phyloP scores from a whole-genome alignment of 2,888 invertebrate species.

The Thereva unica region DNA sequence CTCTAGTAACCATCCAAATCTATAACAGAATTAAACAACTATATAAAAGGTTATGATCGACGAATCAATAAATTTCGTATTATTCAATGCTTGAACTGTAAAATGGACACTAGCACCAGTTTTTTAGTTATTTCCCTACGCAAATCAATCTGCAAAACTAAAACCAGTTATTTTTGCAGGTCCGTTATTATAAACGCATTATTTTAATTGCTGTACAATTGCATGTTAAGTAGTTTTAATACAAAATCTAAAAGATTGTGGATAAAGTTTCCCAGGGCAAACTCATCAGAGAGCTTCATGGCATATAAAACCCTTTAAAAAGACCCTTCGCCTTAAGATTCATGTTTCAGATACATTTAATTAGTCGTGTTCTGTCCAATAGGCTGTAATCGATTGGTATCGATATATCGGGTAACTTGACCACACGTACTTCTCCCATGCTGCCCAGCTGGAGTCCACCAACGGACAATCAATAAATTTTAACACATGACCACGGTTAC shows the following conservation, averaged over 20 bases:
- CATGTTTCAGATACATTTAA: slow-evolving; percentile 46
- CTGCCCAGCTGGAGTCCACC: slow-evolving; percentile 55
- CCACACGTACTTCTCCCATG: slow-evolving; percentile 58
- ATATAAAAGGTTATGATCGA: too few species aligned
- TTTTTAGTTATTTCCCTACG: too few species aligned
- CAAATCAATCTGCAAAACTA: too few species aligned
- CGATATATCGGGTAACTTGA: slow-evolving; percentile 46
- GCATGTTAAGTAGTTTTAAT: slow-evolving; percentile 31
- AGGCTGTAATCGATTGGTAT: slow-evolving; percentile 34
- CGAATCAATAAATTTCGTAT: too few species aligned
- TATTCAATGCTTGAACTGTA: too few species aligned
- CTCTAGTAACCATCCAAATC: too few species aligned
- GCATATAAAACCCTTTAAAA: slow-evolving; percentile 3
- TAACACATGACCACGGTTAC: slow-evolving; percentile 55
- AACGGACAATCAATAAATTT: slow-evolving; percentile 58
- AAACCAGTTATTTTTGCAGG: too few species aligned
- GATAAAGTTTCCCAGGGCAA: slow-evolving; percentile 20
- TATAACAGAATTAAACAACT: too few species aligned
- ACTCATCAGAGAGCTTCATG: slow-evolving; percentile 16
- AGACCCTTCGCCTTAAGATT: slow-evolving; percentile 38
- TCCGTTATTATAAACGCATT: neutral
- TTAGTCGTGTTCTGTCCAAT: slow-evolving; percentile 45
- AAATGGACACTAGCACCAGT: too few species aligned
- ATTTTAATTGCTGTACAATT: slow-evolving; percentile 25
- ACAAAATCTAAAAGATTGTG: slow-evolving; percentile 18